These are phyloP conservation scores for Halocynthia aurantium DNA, from an alignment of 23 tunicate species.

Conservation along the genomic window DNA sequence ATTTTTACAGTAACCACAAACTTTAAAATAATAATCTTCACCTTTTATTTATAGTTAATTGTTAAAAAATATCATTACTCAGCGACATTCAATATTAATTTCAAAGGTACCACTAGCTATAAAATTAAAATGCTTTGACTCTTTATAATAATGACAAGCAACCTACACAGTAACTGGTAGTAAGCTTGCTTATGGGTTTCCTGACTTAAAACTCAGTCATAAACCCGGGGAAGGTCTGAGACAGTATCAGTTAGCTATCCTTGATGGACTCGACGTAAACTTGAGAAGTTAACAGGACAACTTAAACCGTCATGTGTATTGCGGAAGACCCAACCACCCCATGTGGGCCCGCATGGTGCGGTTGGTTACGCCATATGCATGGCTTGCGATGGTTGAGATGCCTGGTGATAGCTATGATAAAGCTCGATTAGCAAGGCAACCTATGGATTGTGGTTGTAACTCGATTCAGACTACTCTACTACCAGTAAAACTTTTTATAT, in stretches of 20 bases:
- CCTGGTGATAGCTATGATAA: constrained; percentile 5
- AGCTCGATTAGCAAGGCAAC: constrained; percentile 29
- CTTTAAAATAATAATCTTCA: neutral
- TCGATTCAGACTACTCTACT: constrained; percentile 34
- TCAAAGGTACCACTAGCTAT: too few relatives aligned
- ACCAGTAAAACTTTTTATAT: neutral
- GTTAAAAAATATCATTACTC: neutral
- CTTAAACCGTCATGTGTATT: neutral
- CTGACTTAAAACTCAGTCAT: neutral
- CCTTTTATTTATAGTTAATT: neutral
- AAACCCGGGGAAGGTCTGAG: constrained; percentile 39
- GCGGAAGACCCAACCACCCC: too few relatives aligned
- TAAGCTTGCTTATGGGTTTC: constrained; percentile 25
- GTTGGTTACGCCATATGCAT: neutral
- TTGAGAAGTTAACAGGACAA: neutral
- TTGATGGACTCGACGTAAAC: constrained; percentile 5
- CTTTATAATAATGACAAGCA: neutral
- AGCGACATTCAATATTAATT: too few relatives aligned
- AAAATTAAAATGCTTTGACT: neutral
- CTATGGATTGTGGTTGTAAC: constrained; percentile 14
- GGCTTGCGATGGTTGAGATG: neutral
- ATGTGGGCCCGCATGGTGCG: neutral
- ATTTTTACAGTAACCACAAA: neutral
- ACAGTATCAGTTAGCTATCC: constrained; percentile 7
- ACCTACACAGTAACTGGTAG: constrained; percentile 8